These are phyloP conservation scores for Otis tarda DNA, from an alignment of 2,113 vertebrate species.

Conservation along the genomic window DNA sequence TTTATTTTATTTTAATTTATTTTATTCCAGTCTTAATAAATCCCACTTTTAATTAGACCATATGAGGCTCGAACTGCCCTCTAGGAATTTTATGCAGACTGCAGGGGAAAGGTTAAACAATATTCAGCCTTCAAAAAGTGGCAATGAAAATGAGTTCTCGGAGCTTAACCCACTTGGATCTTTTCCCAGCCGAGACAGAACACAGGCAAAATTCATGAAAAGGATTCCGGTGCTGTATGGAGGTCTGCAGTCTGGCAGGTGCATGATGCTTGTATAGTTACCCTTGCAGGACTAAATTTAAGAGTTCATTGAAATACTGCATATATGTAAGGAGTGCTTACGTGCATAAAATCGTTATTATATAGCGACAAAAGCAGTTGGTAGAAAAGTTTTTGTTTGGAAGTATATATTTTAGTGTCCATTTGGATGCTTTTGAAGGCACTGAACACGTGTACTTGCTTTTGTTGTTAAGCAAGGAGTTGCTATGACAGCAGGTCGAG, in stretches of 20 bases:
- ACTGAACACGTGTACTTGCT: neutral
- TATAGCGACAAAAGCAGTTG: neutral
- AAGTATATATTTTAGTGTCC: neutral
- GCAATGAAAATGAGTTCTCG: neutral
- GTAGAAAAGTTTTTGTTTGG: neutral
- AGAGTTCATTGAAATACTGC: neutral
- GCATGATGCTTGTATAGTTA: neutral
- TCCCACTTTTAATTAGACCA: constrained; percentile 36
- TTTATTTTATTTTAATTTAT: constrained; percentile 20
- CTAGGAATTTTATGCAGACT: constrained; percentile 47
- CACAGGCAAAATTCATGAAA: neutral
- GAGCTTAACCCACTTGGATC: constrained; percentile 36
- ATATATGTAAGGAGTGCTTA: neutral
- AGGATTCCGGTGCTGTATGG: neutral
- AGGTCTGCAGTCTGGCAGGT: constrained; percentile 13
- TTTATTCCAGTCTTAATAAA: constrained; percentile 54
- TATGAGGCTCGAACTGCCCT: neutral
- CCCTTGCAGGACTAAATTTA: neutral
- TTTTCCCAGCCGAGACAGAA: constrained; percentile 15
- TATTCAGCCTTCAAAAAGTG: constrained; percentile 35
- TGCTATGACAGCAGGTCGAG: neutral
- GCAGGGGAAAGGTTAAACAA: constrained; percentile 35
- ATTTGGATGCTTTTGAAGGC: neutral
- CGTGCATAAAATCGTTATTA: neutral
- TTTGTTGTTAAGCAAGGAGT: neutral